These are phyloP conservation scores for Lutjanus argentimaculatus DNA, from an alignment of 2,797 vertebrate genomes.

Conservation along the genomic window DNA sequence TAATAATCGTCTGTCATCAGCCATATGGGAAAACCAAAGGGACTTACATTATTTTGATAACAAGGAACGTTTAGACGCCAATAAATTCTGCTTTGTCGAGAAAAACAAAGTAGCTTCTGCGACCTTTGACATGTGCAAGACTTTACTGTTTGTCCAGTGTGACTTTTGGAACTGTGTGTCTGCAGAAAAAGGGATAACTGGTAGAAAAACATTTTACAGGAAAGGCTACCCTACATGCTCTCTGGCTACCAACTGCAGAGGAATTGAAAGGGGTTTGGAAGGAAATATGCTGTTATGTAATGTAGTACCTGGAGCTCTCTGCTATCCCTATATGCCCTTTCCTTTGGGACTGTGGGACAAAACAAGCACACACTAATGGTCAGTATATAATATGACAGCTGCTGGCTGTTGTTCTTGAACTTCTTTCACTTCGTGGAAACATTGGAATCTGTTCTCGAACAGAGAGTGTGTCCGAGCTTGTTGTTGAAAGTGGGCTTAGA, in stretches of 20 bases:
- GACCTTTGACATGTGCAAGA: constrained; percentile 55
- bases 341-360: constrained; percentile 40
- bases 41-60: constrained; percentile 30
- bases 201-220: constrained; percentile 49
- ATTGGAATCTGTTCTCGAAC: constrained; percentile 28
- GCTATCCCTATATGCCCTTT: constrained; percentile 56
- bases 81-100: constrained; percentile 27
- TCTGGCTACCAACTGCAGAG: constrained; percentile 40
- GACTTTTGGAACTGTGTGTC: constrained; percentile 39
- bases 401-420: constrained; percentile 52
- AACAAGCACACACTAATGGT: constrained; percentile 28
- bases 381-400: constrained; percentile 51
- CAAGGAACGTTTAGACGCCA: neutral
- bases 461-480: constrained; percentile 24
- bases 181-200: constrained; percentile 42
- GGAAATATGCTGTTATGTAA: constrained; percentile 68
- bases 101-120: constrained; percentile 27
- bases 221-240: constrained; percentile 53
- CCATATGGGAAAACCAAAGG: constrained; percentile 20
- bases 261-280: constrained; percentile 55
- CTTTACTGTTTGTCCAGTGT: neutral
- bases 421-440: constrained; percentile 59
- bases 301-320: constrained; percentile 53
- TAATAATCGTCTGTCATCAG: constrained; percentile 28
- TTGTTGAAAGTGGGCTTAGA: constrained; percentile 53